phyloP scores from a whole-genome alignment of 1,140 invertebrate genomes.

The Pentalonia nigronervosa region DNA sequence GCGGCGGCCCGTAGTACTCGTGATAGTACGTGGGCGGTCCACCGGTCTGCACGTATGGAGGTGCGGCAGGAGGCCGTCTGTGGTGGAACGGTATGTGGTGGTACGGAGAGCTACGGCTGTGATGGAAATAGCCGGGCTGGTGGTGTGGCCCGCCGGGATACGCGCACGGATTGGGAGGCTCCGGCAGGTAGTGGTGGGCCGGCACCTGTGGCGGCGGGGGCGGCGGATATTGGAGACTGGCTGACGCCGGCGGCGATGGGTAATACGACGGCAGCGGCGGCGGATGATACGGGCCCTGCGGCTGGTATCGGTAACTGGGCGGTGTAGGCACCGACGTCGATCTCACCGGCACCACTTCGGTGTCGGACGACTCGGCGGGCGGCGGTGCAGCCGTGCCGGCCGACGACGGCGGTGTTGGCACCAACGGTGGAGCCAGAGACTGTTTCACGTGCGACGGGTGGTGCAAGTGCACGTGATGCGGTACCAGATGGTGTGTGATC shows the following conservation, averaged over 20 bases:
- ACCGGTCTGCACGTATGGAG: conserved; percentile 63
- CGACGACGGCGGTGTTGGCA: conserved; percentile 62
- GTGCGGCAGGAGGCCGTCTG: conserved; percentile 65
- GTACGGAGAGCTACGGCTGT: conserved; percentile 61
- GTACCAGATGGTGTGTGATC: conserved; percentile 72
- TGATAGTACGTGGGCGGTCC: conserved; percentile 60
- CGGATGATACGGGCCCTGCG: conserved; percentile 62
- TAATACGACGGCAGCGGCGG: conserved; percentile 64
- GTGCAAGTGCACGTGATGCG: conserved; percentile 61
- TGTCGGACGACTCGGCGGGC: conserved; percentile 60
- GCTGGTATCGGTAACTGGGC: conserved; percentile 65
- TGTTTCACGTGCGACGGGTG: conserved; percentile 59
- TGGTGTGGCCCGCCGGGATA: conserved; percentile 67
- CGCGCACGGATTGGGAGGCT: conserved; percentile 70
- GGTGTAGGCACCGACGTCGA: conserved; percentile 62
- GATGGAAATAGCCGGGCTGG: conserved; percentile 64
- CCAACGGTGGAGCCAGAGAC: conserved; percentile 47
- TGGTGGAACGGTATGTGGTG: conserved; percentile 63
- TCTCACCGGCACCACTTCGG: conserved; percentile 64
- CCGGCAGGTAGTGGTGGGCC: conserved; percentile 67
- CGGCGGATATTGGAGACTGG: conserved; percentile 64
- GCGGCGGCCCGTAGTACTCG: conserved; percentile 64
- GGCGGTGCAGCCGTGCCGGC: conserved; percentile 62
- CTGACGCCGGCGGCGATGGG: conserved; percentile 60
- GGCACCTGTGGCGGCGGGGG: conserved; percentile 62